Base-by-base conservation (phyloP, 2,888 invertebrate genomes). In the Dimorphilus gyrociliatus region DNA sequence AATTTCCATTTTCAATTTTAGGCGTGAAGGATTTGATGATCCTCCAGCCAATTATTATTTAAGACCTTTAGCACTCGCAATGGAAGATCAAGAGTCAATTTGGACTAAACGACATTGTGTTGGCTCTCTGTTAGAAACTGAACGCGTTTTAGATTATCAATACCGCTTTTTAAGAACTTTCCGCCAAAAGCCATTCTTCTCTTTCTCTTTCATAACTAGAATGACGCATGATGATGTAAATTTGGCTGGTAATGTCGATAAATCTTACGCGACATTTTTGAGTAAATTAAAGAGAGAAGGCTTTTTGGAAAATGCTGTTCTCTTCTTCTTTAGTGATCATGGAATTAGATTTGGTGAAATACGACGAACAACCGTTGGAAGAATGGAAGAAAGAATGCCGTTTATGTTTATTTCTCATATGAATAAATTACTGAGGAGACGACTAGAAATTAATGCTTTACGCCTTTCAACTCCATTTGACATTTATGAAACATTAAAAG, bases 291-390 rank as follows among this genome's bases (percentile, higher is more conserved):
- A 71, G 28, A 32, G 36, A 1, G 36, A 40, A 10, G 50, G 52
- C 4, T 42, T 45, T 21, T 38, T 56, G 1, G 41, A 50, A 2
- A 50, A 53, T 35, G 45, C 52, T 2, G 38, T 53, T 2, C 27
- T 57, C 1, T 32, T 55, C 7, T 48, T 52, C 27, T 55, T 85
- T 66, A 85, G 85, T 56, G 88, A 88, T 53, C 88, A 88, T 51
- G 88, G 88, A 0, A 74, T 84, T 35, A 67, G 86, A 37, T 85
- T 79, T 75, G 86, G 85, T 2, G 69, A 69, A 5, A 81, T 84
- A 44, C 69, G 84, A 7, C 68, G 70, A 42, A 85, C 85, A 0
- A 80, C 78, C 58, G 81, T 85, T 18, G 67, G 65, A 0, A 54
- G 61, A 51, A 68, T 86, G 51, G 88, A 90, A 60, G 86, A 84